Conservation (phyloP, 1,140 invertebrate genomes). For the Nebria ingens region DNA sequence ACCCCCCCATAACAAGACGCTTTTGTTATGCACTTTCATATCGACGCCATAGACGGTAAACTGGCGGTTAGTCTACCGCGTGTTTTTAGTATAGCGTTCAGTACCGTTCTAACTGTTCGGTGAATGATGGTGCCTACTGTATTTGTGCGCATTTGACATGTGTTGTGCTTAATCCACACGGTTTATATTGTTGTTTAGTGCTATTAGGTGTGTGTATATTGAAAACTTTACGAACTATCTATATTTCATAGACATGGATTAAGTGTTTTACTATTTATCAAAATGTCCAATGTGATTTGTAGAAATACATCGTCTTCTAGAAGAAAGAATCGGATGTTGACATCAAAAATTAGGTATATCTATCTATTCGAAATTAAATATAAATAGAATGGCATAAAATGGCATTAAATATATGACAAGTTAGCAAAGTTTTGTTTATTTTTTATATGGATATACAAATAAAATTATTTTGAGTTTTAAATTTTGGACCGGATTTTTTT, state of each 20-base stretch:
- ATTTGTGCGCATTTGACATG: neutral
- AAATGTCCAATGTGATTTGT: neutral
- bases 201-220: neutral
- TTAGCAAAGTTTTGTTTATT: no score
- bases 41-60: no score
- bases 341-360: neutral
- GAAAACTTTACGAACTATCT: neutral
- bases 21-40: neutral
- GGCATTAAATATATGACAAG: no score
- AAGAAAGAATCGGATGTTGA: neutral
- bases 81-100: constrained; percentile 3
- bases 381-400: no score
- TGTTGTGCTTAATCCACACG: neutral
- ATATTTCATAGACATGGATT: neutral
- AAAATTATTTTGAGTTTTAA: no score
- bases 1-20: neutral
- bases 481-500: no score
- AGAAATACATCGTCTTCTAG: neutral
- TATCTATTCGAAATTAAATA: no score
- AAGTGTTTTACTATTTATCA: neutral
- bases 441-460: no score
- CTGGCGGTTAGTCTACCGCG: no score
- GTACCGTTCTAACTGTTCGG: constrained; percentile 16
- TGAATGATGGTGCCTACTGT: neutral
- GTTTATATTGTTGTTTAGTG: no score